phyloP scores from a whole-genome alignment of 1,140 invertebrate species.

The Anastrepha obliqua region DNA sequence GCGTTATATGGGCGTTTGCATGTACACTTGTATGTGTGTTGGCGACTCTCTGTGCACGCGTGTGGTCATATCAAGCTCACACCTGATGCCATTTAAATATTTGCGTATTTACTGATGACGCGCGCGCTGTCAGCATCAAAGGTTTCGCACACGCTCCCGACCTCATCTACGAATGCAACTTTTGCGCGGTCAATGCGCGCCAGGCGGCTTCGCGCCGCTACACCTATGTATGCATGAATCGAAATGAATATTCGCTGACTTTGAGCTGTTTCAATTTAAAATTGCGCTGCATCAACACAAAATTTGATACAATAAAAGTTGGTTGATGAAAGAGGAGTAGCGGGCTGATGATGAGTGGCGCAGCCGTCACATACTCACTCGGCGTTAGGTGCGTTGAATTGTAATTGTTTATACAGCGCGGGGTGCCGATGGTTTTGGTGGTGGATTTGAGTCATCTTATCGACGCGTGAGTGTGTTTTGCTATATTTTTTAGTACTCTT shows the following conservation, averaged over 20 bases:
- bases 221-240: not conserved
- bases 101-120: constrained; percentile 46
- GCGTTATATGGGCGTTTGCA: not conserved
- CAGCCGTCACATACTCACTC: not conserved
- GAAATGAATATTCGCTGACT: constrained; percentile 50
- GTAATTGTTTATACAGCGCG: not conserved
- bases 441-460: not conserved
- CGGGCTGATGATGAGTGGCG: not conserved
- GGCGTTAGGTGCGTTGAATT: not conserved
- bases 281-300: constrained; percentile 23
- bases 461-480: too few relatives aligned
- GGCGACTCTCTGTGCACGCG: not conserved
- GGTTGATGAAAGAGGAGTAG: too few relatives aligned
- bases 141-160: not conserved
- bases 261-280: constrained; percentile 47
- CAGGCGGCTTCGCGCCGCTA: not conserved
- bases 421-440: not conserved
- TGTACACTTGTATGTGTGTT: not conserved
- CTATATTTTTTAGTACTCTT: not conserved
- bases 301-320: not conserved
- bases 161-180: not conserved
- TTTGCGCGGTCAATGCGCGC: not conserved
- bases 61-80: constrained; percentile 37
- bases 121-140: constrained; percentile 14
- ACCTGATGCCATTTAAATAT: constrained; percentile 49